Conservation (phyloP, 2,113 vertebrate species). For the Salvelinus alpinus region DNA sequence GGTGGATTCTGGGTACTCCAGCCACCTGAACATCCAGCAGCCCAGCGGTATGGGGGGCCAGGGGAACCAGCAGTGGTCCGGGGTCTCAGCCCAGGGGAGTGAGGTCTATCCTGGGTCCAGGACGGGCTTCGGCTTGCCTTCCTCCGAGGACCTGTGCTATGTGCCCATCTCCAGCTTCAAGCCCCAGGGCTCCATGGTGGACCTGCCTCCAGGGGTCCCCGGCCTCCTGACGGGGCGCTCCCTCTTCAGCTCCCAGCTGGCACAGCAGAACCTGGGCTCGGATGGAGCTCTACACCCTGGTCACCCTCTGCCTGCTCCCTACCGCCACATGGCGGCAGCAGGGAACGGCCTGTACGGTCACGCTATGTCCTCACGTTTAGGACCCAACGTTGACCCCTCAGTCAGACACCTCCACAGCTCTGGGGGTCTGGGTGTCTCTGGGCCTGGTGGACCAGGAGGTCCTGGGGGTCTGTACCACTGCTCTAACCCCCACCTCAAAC, state of each 20-base stretch:
- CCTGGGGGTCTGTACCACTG: slow-evolving; percentile 62
- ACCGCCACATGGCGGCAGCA: slow-evolving; percentile 61
- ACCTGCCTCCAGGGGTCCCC: slow-evolving; percentile 62
- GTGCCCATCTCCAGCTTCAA: slow-evolving; percentile 65
- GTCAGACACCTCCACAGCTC: slow-evolving; percentile 64
- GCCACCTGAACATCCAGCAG: slow-evolving; percentile 71
- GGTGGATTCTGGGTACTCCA: slow-evolving; percentile 74
- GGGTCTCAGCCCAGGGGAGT: slow-evolving; percentile 27
- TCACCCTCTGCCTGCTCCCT: not conserved
- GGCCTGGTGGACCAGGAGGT: slow-evolving; percentile 50
- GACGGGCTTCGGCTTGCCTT: slow-evolving; percentile 51
- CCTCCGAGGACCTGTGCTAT: slow-evolving; percentile 55
- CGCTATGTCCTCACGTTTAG: slow-evolving; percentile 49
- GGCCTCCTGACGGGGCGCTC: slow-evolving; percentile 64
- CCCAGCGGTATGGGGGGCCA: slow-evolving; percentile 35
- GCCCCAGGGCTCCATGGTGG: slow-evolving; percentile 44
- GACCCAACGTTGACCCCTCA: slow-evolving; percentile 51
- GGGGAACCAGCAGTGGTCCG: slow-evolving; percentile 48
- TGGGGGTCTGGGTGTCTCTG: slow-evolving; percentile 58
- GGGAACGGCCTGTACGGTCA: slow-evolving; percentile 56
- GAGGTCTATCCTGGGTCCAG: slow-evolving; percentile 17
- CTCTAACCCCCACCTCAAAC: slow-evolving; percentile 33
- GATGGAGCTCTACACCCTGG: slow-evolving; percentile 62
- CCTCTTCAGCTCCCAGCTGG: slow-evolving; percentile 65
- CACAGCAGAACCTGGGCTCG: slow-evolving; percentile 74